Evolutionary conservation across 2,113 vertebrate species (phyloP).

Genomic region (Atractosteus spatula): DNA sequence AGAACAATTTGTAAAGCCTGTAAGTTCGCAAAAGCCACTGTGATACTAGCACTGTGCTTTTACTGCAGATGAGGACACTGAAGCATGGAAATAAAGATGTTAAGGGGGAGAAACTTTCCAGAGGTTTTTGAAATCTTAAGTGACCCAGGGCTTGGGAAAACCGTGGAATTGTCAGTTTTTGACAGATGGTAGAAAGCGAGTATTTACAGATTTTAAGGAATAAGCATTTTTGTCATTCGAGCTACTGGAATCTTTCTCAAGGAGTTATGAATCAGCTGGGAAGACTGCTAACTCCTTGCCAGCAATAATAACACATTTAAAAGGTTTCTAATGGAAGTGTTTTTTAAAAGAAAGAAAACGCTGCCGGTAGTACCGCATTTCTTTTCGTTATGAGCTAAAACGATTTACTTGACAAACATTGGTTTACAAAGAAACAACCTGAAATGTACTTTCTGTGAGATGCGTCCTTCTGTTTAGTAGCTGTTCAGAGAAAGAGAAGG

Average conservation of each 20-base stretch:
- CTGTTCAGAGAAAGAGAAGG: too few relatives aligned
- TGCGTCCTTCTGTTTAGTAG: too few relatives aligned
- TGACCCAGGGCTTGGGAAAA: background rate
- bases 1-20: too few relatives aligned
- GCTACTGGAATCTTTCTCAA: constrained; percentile 2
- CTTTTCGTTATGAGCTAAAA: too few relatives aligned
- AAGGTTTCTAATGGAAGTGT: constrained; percentile 14
- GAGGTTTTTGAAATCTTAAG: background rate
- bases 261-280: constrained; percentile 5
- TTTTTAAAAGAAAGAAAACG: too few relatives aligned
- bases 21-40: too few relatives aligned
- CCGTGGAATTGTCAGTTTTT: background rate
- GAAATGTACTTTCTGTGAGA: too few relatives aligned
- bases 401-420: too few relatives aligned
- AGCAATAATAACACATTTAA: constrained; percentile 9
- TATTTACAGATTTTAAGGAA: constrained; percentile 6
- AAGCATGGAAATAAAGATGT: background rate
- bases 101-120: background rate
- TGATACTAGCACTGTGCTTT: background rate
- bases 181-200: background rate
- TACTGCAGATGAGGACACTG: background rate
- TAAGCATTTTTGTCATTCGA: constrained; percentile 13
- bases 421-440: too few relatives aligned
- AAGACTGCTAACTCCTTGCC: constrained; percentile 10
- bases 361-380: too few relatives aligned